phyloP scores from a whole-genome alignment of 2,797 vertebrate genomes.

The Phrynocephalus vlangalii region DNA sequence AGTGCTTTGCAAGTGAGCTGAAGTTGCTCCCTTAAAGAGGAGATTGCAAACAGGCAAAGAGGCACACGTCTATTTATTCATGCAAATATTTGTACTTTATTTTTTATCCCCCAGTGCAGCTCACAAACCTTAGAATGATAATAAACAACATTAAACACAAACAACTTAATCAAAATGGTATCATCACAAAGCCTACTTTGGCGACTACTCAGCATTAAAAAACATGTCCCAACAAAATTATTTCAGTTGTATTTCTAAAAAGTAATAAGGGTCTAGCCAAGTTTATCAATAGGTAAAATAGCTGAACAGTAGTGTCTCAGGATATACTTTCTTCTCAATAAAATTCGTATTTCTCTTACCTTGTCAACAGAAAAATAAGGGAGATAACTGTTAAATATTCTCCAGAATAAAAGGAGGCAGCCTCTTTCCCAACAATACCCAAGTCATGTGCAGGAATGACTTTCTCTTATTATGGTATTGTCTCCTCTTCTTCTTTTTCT shows the following conservation, averaged over 20 bases:
- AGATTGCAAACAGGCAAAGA: not conserved
- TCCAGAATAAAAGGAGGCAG: no score
- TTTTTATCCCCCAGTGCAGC: not conserved
- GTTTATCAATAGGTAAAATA: not conserved
- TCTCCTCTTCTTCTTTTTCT: no score
- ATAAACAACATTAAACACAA: not conserved
- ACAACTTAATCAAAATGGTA: not conserved
- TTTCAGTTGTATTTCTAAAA: not conserved
- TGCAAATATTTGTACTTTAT: not conserved
- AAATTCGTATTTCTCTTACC: not conserved
- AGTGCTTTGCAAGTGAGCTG: not conserved
- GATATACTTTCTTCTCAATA: not conserved
- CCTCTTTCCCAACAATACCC: no score
- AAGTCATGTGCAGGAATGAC: no score
- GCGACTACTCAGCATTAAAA: not conserved
- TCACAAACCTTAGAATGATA: not conserved
- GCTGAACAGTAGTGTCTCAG: not conserved
- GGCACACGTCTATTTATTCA: not conserved
- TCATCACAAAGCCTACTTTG: not conserved
- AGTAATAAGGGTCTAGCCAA: not conserved
- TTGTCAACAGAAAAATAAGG: not conserved
- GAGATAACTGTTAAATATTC: no score
- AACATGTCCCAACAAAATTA: not conserved
- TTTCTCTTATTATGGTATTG: no score
- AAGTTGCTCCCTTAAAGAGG: not conserved